Evolutionary conservation across 2,888 invertebrate genomes (phyloP).

Genomic region (Homarus gammarus): DNA sequence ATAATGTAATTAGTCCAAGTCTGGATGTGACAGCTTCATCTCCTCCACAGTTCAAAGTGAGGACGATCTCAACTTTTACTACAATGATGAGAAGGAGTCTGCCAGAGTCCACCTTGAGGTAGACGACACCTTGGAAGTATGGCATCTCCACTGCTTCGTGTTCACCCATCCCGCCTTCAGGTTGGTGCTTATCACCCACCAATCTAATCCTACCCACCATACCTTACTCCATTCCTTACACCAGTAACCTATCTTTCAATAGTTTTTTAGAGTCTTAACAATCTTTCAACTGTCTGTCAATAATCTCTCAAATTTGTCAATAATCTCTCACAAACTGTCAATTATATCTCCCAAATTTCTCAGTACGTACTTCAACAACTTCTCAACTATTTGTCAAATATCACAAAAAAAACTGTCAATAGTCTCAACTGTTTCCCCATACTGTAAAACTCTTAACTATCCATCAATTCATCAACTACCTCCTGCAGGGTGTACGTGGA

Average conservation of each 20-base stretch:
- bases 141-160: conserved; percentile 51
- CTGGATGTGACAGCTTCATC: too few relatives aligned
- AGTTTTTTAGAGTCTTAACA: too few relatives aligned
- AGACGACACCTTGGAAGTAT: conserved; percentile 29
- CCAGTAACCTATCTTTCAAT: too few relatives aligned
- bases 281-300: not conserved
- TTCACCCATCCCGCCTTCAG: conserved; percentile 27
- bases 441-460: too few relatives aligned
- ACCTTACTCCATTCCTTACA: too few relatives aligned
- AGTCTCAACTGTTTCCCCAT: too few relatives aligned
- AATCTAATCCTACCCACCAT: too few relatives aligned
- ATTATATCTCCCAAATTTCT: not conserved
- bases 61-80: conserved; percentile 39
- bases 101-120: conserved; percentile 1
- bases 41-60: conserved; percentile 15
- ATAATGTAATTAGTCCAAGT: too few relatives aligned
- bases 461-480: too few relatives aligned
- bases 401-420: not conserved
- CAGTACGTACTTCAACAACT: not conserved
- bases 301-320: not conserved
- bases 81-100: conserved; percentile 41
- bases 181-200: too few relatives aligned
- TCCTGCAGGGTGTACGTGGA: conserved; percentile 19
- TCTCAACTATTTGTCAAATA: not conserved
- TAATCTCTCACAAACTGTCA: too few relatives aligned